Evolutionary conservation across 2,113 vertebrate species (phyloP).

Genomic region (Ondatra zibethicus): DNA sequence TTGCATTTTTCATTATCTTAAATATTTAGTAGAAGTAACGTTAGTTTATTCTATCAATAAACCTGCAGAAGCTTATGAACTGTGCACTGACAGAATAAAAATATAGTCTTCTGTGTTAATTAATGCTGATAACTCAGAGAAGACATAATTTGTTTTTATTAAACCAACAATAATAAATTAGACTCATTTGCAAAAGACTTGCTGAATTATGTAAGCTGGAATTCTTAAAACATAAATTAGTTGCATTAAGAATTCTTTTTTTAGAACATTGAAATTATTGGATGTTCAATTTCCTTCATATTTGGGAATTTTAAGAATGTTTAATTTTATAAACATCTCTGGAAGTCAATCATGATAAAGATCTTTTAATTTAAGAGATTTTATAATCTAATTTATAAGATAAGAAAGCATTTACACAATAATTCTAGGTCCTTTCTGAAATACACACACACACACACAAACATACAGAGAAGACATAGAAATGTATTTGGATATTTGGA

Average conservation of each 20-base stretch:
- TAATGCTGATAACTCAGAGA: neutral
- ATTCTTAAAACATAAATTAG: slow-evolving; percentile 38
- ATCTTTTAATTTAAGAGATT: slow-evolving; percentile 6
- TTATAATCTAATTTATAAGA: slow-evolving; percentile 28
- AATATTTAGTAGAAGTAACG: neutral
- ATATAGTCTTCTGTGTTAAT: slow-evolving; percentile 7
- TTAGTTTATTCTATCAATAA: neutral
- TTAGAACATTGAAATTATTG: neutral
- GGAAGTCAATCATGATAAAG: neutral
- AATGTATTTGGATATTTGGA: slow-evolving; percentile 17
- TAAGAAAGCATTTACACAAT: neutral
- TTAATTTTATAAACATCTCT: slow-evolving; percentile 15
- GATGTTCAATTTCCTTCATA: slow-evolving; percentile 22
- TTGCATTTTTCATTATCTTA: slow-evolving; percentile 1
- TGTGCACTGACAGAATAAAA: neutral
- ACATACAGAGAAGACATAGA: neutral
- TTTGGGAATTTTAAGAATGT: slow-evolving; percentile 35
- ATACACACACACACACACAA: neutral
- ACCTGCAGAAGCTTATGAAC: neutral
- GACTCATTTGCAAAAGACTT: slow-evolving; percentile 14
- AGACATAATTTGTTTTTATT: slow-evolving; percentile 20
- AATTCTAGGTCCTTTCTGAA: neutral
- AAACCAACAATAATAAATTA: slow-evolving; percentile 46
- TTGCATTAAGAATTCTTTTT: slow-evolving; percentile 36
- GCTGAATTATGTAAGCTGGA: neutral